Evolutionary conservation across 1,140 invertebrate species (phyloP).

Genomic region (Lineus longissimus): DNA sequence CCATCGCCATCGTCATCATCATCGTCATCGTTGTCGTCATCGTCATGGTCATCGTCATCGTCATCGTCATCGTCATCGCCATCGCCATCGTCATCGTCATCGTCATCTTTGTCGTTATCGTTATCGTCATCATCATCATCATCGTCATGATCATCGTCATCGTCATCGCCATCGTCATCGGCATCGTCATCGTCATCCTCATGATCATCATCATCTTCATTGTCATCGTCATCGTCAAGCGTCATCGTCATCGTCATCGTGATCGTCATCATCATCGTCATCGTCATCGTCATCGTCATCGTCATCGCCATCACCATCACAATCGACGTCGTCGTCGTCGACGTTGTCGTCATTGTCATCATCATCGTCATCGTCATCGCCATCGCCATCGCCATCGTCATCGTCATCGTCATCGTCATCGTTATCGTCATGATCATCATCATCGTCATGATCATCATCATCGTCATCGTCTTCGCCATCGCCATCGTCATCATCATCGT

Average conservation of each 20-base stretch:
- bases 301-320: too few relatives aligned
- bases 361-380: background rate
- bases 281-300: too few relatives aligned
- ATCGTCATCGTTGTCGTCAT: background rate
- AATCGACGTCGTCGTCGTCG: too few relatives aligned
- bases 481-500: slow-evolving; percentile 14
- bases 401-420: background rate
- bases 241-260: too few relatives aligned
- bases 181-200: too few relatives aligned
- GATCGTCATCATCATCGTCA: background rate
- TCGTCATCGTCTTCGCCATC: too few relatives aligned
- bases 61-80: slow-evolving; percentile 8
- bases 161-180: too few relatives aligned
- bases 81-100: too few relatives aligned
- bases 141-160: too few relatives aligned
- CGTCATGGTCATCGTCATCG: slow-evolving; percentile 15
- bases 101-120: too few relatives aligned
- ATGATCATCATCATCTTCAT: background rate
- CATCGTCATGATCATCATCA: too few relatives aligned
- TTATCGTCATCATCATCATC: background rate
- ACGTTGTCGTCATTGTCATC: background rate
- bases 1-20: slow-evolving; percentile 7
- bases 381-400: background rate
- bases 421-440: slow-evolving; percentile 9
- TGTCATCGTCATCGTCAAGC: too few relatives aligned